A percentile compares a stretch with the other conserved stretches of the same genome.
phyloP scores from a whole-genome alignment of 1,140 invertebrate genomes.

The Drosophila orosa region DNA sequence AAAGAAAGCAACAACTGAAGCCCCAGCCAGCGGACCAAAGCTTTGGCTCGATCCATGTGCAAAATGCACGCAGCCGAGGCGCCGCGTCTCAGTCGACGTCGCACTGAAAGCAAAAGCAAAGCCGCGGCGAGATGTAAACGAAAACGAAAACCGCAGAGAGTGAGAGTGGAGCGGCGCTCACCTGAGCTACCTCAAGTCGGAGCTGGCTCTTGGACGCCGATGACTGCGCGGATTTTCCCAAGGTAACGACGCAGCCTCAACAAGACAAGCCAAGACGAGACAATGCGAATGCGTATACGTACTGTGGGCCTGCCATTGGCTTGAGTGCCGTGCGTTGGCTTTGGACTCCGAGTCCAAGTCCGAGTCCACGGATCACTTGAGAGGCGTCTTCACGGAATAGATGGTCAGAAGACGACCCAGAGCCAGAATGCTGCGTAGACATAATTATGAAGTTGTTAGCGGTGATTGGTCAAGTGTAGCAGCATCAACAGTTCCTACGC shows the following conservation, averaged over 20 bases:
- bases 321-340: constrained; percentile 27
- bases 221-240: constrained; percentile 81
- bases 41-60: constrained; percentile 61
- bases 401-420: constrained; percentile 20
- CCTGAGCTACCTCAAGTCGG: constrained; percentile 1
- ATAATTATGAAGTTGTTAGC: constrained; percentile 36
- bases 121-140: constrained; percentile 31
- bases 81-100: constrained; percentile 31
- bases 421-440: constrained; percentile 19
- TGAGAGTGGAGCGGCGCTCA: constrained; percentile 57
- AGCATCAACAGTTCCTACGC: constrained; percentile 10
- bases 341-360: background rate
- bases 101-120: constrained; percentile 57
- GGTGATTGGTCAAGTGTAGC: constrained; percentile 24
- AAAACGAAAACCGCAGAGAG: constrained; percentile 65
- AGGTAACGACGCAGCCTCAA: constrained; percentile 61
- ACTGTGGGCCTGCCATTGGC: constrained; percentile 40
- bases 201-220: constrained; percentile 54
- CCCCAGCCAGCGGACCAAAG: constrained; percentile 37
- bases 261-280: constrained; percentile 1
- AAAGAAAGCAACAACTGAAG: constrained; percentile 42
- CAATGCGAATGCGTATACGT: constrained; percentile 33
- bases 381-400: constrained; percentile 21
- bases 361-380: constrained; percentile 21
- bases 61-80: constrained; percentile 71